These are phyloP conservation scores for Gila robusta DNA, from an alignment of 2,797 vertebrate species.

Conservation along the genomic window DNA sequence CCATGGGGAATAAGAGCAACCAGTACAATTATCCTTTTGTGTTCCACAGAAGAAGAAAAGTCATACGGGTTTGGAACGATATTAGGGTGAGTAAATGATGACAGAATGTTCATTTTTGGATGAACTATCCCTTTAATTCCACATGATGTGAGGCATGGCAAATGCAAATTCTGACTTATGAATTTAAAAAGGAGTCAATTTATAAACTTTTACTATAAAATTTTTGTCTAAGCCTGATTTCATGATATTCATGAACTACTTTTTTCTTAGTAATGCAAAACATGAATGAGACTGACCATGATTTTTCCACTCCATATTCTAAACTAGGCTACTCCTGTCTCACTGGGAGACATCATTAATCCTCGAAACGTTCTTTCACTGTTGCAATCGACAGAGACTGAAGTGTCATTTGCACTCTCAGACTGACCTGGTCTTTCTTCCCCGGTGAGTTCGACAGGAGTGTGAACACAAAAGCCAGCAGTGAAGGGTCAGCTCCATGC, in stretches of 20 bases:
- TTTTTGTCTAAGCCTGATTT: not conserved
- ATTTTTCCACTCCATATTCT: slow-evolving; percentile 32
- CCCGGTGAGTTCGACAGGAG: slow-evolving; percentile 58
- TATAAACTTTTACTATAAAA: not conserved
- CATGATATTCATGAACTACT: not conserved
- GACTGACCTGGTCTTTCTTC: slow-evolving; percentile 64
- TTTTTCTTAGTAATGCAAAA: slow-evolving; percentile 13
- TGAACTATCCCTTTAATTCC: not conserved
- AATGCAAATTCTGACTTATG: not conserved
- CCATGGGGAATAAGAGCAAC: slow-evolving; percentile 18
- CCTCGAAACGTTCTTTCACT: slow-evolving; percentile 28
- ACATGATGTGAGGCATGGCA: not conserved
- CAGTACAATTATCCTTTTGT: slow-evolving; percentile 9
- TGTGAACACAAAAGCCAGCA: slow-evolving; percentile 66
- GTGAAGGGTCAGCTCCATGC: slow-evolving; percentile 67
- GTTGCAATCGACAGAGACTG: slow-evolving; percentile 48
- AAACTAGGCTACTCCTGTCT: slow-evolving; percentile 47
- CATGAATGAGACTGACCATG: slow-evolving; percentile 21
- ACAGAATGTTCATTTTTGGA: not conserved
- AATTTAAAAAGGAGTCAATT: not conserved
- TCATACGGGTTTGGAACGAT: not conserved
- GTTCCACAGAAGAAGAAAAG: not conserved
- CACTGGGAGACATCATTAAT: slow-evolving; percentile 34
- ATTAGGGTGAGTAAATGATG: not conserved
- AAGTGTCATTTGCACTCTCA: slow-evolving; percentile 60